Conservation (phyloP, 64 coral and sea anemone genomes). For the Orbicella faveolata region DNA sequence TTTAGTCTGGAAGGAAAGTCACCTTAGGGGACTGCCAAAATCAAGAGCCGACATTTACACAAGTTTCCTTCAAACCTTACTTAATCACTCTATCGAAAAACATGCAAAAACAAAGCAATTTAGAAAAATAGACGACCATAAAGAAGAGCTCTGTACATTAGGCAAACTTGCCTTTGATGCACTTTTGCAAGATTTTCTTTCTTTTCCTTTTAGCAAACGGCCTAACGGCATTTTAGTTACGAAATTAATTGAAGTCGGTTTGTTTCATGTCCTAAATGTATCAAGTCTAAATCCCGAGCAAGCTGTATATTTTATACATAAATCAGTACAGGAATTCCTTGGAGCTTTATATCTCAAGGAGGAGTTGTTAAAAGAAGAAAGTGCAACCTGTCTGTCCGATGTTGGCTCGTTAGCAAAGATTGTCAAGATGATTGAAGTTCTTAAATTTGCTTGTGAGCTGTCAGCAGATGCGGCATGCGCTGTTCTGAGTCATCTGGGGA, state of each 20-base stretch:
- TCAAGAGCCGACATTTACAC: constrained; percentile 2
- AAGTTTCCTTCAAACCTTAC: not conserved
- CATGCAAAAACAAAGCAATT: not conserved
- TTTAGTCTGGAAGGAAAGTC: constrained; percentile 36
- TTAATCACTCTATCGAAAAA: not conserved
- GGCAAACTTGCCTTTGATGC: not conserved
- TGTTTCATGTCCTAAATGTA: not conserved
- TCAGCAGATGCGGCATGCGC: no score
- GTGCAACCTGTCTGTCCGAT: no score
- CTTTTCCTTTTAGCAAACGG: not conserved
- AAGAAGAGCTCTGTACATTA: not conserved
- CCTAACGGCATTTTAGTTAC: not conserved
- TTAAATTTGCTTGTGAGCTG: no score
- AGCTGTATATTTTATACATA: constrained; percentile 24
- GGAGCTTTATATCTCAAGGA: constrained; percentile 3
- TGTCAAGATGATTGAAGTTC: no score
- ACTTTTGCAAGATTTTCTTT: not conserved
- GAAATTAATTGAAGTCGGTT: not conserved
- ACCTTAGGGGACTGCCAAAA: not conserved
- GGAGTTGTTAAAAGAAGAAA: not conserved
- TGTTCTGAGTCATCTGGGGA: no score
- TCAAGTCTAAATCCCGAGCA: constrained; percentile 3
- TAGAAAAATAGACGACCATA: not conserved
- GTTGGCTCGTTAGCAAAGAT: no score
- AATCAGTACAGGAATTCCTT: constrained; percentile 29